Base-by-base conservation (phyloP, 1,140 invertebrate species). In the Drosophila tani region DNA sequence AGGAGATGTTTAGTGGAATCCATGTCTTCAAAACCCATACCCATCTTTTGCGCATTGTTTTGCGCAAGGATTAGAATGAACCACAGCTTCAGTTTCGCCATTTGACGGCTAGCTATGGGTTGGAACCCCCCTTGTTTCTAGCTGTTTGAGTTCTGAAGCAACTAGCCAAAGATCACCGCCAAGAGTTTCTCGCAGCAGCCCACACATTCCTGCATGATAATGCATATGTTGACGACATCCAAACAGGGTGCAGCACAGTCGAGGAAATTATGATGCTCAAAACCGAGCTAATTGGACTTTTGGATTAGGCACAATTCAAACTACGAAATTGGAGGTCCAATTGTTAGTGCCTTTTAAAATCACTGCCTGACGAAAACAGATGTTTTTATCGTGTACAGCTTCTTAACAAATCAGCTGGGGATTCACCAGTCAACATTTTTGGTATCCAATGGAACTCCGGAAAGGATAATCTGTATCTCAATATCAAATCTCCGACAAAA, bases 141-240 rank as follows among this genome's bases (percentile, higher is more conserved):
- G 29, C 17, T n/a, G 41, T 66, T 21, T 14, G 50, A 43, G 40
- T 65, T n/a, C 29, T 65, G 17, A 46, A 56, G 35, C 63, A 56
- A 19, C 15, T 65, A 15, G 63, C 40, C 7, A n/a, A 27, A 14
- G 59, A 50, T 24, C 47, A 63, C 24, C 46, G 21, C 19, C 21
- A 21, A 8, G 5, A 41, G 4, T 63, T 40, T 15, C 19, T 32
- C 12, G 21, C 47, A 24, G 14, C 21, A 15, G 19, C 8, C 15
- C 21, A 15, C 47, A 21, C 27, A 5, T 6, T 29, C 5, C 5
- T 29, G 7, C 27, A 29, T 29, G 27, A n/a, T n/a, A n/a, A 29
- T 29, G 27, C 27, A 5, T 29, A 29, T 29, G 27, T 29, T 5
- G 27, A 29, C 27, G 27, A 35, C n/a, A n/a, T n/a, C n/a, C n/a